Conservation (phyloP, 2,888 invertebrate species). For the Drosophila setosimentum region DNA sequence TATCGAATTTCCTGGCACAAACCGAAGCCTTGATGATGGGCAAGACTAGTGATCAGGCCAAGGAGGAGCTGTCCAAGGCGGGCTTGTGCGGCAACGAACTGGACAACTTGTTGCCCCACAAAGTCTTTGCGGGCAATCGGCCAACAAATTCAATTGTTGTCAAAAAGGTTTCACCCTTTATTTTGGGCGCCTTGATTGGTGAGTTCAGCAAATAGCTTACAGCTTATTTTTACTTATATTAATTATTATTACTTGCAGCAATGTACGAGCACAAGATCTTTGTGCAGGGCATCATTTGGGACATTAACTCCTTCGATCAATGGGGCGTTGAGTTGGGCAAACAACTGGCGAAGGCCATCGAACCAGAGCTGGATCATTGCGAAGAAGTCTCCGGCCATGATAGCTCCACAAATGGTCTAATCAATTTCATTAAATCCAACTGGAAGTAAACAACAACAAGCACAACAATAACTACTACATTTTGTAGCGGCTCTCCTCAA, state of each 20-base stretch:
- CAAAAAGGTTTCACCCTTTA: conserved; percentile 96
- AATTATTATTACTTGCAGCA: conserved; percentile 86
- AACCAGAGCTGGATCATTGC: conserved; percentile 93
- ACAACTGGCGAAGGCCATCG: conserved; percentile 98
- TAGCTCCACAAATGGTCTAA: conserved; percentile 97
- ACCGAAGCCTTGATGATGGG: conserved; percentile 98
- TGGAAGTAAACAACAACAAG: conserved; percentile 75
- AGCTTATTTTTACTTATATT: not conserved
- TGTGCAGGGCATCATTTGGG: conserved; percentile 99
- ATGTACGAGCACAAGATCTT: conserved; percentile 99
- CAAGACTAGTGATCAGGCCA: conserved; percentile 87
- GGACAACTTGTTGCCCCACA: conserved; percentile 95
- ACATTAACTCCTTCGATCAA: conserved; percentile 99
- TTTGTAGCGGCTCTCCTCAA: not conserved
- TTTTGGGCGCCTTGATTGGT: conserved; percentile 97
- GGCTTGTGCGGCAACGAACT: conserved; percentile 91
- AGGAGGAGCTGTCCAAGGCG: conserved; percentile 91
- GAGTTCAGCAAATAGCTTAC: conserved; percentile 66
- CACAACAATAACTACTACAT: conserved; percentile 15
- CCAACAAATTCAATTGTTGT: conserved; percentile 99
- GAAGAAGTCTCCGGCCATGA: conserved; percentile 92
- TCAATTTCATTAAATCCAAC: conserved; percentile 95
- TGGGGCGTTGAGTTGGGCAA: conserved; percentile 99
- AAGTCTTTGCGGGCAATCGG: conserved; percentile 98
- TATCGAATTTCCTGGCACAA: conserved; percentile 99